Conservation (phyloP, 2,113 vertebrate species). For the Casuarius casuarius region DNA sequence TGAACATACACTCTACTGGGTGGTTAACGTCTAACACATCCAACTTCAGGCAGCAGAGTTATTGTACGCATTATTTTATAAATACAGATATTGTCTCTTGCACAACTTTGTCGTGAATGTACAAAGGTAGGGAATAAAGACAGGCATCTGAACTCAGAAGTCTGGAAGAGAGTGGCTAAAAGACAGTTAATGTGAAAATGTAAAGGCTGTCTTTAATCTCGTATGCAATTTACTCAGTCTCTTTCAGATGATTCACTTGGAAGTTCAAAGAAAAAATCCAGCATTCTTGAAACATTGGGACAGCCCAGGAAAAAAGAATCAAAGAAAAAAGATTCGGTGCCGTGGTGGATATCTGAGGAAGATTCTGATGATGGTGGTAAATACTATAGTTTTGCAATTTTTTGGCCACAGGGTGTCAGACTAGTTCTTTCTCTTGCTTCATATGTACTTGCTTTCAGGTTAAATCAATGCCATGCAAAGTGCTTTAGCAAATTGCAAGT, state of each 20-base stretch:
- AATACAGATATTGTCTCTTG: background rate
- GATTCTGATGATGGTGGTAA: conserved; percentile 75
- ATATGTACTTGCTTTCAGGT: background rate
- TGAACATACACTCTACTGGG: background rate
- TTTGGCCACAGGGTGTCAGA: conserved; percentile 77
- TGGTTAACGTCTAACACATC: background rate
- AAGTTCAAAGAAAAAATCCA: conserved; percentile 69
- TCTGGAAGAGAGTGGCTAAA: background rate
- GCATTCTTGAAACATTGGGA: conserved; percentile 71
- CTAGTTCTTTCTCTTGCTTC: conserved; percentile 30
- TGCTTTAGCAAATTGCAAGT: background rate
- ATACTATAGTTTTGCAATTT: conserved; percentile 40
- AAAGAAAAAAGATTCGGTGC: conserved; percentile 73
- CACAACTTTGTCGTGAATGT: background rate
- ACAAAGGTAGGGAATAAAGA: background rate
- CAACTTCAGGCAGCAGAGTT: background rate
- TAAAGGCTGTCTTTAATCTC: background rate
- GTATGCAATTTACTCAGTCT: conserved; percentile 77
- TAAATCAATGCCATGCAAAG: background rate
- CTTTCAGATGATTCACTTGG: conserved; percentile 93
- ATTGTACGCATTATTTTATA: background rate
- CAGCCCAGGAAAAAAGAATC: conserved; percentile 68
- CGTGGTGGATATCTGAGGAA: conserved; percentile 84
- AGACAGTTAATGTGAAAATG: background rate
- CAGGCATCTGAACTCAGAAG: background rate